These are phyloP conservation scores for Gymnoscelis rufifasciata DNA, from an alignment of 2,888 invertebrate species.

Conservation along the genomic window DNA sequence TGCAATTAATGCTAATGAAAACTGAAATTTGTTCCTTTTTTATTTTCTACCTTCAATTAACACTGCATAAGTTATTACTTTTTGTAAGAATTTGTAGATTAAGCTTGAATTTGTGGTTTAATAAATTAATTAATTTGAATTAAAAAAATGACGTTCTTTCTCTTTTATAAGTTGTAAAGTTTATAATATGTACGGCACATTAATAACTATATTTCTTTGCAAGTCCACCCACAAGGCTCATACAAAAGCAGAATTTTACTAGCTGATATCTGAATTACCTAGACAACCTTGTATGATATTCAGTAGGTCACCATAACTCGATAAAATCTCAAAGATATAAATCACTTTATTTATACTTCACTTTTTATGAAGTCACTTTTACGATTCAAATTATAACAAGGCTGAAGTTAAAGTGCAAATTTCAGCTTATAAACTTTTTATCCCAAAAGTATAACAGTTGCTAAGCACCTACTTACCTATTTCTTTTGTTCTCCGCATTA, in stretches of 20 bases:
- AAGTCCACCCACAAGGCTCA: too few species aligned
- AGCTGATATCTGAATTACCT: not conserved
- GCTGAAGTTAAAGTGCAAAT: slow-evolving; percentile 29
- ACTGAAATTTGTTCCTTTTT: too few species aligned
- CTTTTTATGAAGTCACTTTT: slow-evolving; percentile 47
- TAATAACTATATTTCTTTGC: too few species aligned
- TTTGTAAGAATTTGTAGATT: too few species aligned
- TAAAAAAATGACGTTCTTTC: too few species aligned
- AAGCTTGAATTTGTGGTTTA: too few species aligned
- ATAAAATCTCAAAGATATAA: slow-evolving; percentile 46
- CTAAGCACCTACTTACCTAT: slow-evolving; percentile 11
- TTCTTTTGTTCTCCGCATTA: slow-evolving; percentile 18
- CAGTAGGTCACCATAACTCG: slow-evolving; percentile 26
- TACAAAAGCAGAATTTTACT: not conserved
- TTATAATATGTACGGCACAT: too few species aligned
- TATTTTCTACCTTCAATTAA: too few species aligned
- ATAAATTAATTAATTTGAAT: too few species aligned
- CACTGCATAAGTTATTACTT: too few species aligned
- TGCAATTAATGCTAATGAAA: too few species aligned
- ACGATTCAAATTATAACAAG: slow-evolving; percentile 43
- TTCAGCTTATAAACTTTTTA: slow-evolving; percentile 31
- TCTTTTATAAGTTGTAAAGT: too few species aligned
- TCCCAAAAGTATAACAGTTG: slow-evolving; percentile 20
- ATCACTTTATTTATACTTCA: slow-evolving; percentile 44
- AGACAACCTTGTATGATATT: slow-evolving; percentile 4